These are phyloP conservation scores for Epinephelus lanceolatus DNA, from an alignment of 2,113 vertebrate species.

Conservation along the genomic window DNA sequence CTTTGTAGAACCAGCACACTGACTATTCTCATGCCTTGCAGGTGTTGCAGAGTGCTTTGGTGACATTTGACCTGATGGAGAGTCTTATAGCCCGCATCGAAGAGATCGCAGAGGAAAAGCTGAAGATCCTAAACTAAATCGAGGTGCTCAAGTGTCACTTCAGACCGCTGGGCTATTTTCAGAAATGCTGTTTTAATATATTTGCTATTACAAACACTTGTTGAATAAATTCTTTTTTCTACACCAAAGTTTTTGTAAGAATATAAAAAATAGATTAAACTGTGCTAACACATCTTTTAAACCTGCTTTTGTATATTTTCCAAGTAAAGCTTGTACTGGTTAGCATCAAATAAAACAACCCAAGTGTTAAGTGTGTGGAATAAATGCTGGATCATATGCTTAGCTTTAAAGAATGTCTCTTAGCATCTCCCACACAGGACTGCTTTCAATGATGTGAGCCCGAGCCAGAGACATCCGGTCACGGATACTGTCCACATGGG, in stretches of 20 bases:
- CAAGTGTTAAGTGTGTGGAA: background rate
- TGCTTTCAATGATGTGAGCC: slow-evolving; percentile 87
- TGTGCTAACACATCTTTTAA: background rate
- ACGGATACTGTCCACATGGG: slow-evolving; percentile 82
- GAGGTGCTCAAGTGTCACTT: background rate
- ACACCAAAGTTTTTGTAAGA: background rate
- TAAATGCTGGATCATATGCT: slow-evolving; percentile 1
- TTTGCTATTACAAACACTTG: background rate
- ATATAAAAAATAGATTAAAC: slow-evolving; percentile 12
- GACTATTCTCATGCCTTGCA: slow-evolving; percentile 70
- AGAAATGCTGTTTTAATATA: slow-evolving; percentile 13
- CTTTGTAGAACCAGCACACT: background rate
- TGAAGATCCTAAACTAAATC: slow-evolving; percentile 58
- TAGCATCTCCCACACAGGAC: slow-evolving; percentile 90
- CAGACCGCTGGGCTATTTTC: background rate
- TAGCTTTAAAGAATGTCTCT: slow-evolving; percentile 74
- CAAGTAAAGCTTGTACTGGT: background rate
- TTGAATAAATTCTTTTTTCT: background rate
- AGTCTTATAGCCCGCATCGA: slow-evolving; percentile 93
- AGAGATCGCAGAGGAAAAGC: slow-evolving; percentile 90
- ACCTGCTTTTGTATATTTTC: background rate
- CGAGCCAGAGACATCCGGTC: slow-evolving; percentile 87
- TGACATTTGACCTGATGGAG: slow-evolving; percentile 97
- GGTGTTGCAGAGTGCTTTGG: slow-evolving; percentile 93
- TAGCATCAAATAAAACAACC: slow-evolving; percentile 13